These are phyloP conservation scores for Baronia brevicornis DNA, from an alignment of 2,888 invertebrate species.

Conservation along the genomic window DNA sequence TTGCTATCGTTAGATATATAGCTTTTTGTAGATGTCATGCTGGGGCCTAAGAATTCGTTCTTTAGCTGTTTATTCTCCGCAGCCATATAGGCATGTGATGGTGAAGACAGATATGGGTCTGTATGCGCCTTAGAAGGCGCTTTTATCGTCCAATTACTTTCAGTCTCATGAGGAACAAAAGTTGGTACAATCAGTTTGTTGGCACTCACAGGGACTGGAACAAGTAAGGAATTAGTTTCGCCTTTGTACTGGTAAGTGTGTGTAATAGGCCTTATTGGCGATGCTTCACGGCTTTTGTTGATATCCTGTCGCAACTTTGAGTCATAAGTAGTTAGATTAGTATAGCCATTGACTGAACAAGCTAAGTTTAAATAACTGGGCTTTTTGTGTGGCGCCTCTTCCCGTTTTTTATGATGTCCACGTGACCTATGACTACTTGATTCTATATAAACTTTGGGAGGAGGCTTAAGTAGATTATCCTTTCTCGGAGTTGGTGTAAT, in stretches of 20 bases:
- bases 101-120: conserved; percentile 58
- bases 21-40: conserved; percentile 60
- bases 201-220: conserved; percentile 64
- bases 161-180: conserved; percentile 65
- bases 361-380: conserved; percentile 93
- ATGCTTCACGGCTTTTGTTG: conserved; percentile 82
- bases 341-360: conserved; percentile 93
- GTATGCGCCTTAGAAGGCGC: conserved; percentile 73
- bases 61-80: conserved; percentile 67
- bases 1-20: conserved; percentile 61
- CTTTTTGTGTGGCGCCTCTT: conserved; percentile 76
- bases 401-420: conserved; percentile 54
- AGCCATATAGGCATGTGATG: conserved; percentile 65
- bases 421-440: conserved; percentile 54
- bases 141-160: conserved; percentile 61
- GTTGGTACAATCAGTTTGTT: conserved; percentile 76
- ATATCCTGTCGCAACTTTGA: conserved; percentile 85
- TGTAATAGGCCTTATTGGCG: conserved; percentile 79
- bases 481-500: conserved; percentile 33
- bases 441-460: conserved; percentile 56
- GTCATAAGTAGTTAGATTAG: conserved; percentile 90
- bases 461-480: conserved; percentile 59
- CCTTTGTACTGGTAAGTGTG: conserved; percentile 64
- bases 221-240: conserved; percentile 59
- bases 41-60: conserved; percentile 66